A percentile compares a stretch with the other conserved stretches of the same genome.
phyloP scores from a whole-genome alignment of 92 coral and sea anemone species.

The Paragorgia papillata region DNA sequence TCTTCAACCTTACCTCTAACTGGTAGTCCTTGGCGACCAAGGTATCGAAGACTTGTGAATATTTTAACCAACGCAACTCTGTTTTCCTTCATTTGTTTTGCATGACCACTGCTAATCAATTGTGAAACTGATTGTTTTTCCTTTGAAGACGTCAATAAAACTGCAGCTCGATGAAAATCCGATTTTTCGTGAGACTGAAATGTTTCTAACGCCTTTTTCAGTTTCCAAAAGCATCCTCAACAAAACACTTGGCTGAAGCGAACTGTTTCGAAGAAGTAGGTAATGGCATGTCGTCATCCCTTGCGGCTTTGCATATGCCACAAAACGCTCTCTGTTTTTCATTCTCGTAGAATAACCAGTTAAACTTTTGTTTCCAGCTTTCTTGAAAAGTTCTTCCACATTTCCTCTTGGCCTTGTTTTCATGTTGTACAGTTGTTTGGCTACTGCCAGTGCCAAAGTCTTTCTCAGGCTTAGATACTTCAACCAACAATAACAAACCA shows the following conservation, averaged over 20 bases:
- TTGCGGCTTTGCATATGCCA: conserved; percentile 33
- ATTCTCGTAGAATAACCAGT: conserved; percentile 43
- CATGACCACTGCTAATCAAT: conserved; percentile 54
- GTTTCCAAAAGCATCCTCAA: conserved; percentile 55
- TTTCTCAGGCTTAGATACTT: conserved; percentile 3
- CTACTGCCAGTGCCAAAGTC: conserved; percentile 14
- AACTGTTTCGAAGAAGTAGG: conserved; percentile 33
- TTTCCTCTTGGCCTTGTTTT: conserved; percentile 30
- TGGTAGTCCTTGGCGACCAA: conserved; percentile 56
- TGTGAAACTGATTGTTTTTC: conserved; percentile 47
- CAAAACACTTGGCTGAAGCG: conserved; percentile 29
- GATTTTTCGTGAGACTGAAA: conserved; percentile 57
- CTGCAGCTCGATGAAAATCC: conserved; percentile 55
- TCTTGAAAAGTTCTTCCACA: conserved; percentile 36
- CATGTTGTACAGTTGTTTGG: conserved; percentile 18
- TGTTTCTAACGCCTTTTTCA: conserved; percentile 62
- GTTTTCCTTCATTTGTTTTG: conserved; percentile 45
- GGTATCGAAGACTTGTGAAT: conserved; percentile 57
- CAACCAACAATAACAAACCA: not conserved
- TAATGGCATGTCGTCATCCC: conserved; percentile 31
- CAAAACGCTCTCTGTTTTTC: conserved; percentile 38
- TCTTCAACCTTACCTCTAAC: conserved; percentile 59
- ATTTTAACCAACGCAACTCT: conserved; percentile 62
- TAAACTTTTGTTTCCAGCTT: conserved; percentile 33
- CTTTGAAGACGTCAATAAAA: conserved; percentile 40